Evolutionary conservation across 2,888 invertebrate genomes (phyloP).

Genomic region (Dorcus hopei): DNA sequence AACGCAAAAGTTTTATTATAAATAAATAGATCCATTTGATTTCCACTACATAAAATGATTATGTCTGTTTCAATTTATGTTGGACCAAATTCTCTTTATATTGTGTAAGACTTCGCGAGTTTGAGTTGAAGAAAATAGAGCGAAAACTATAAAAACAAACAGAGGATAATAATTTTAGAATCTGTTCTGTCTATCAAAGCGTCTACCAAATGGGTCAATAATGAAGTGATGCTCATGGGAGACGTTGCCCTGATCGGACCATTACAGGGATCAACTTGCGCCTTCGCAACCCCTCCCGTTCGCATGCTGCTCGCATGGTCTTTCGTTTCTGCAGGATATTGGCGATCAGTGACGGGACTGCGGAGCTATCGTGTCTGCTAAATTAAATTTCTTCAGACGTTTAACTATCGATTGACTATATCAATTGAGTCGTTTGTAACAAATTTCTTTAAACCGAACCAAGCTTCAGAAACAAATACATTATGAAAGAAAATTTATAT

Average conservation of each 20-base stretch:
- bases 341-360: slow-evolving; percentile 37
- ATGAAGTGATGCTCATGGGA: slow-evolving; percentile 44
- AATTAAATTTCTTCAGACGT: slow-evolving; percentile 37
- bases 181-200: slow-evolving; percentile 19
- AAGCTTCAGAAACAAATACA: not conserved
- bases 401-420: slow-evolving; percentile 23
- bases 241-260: slow-evolving; percentile 42
- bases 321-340: slow-evolving; percentile 35
- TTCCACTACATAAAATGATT: too few relatives aligned
- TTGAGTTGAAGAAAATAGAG: not conserved
- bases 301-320: slow-evolving; percentile 1
- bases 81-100: too few relatives aligned
- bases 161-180: not conserved
- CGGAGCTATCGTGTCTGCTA: slow-evolving; percentile 30
- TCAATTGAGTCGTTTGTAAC: slow-evolving; percentile 16
- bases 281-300: slow-evolving; percentile 9
- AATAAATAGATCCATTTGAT: too few relatives aligned
- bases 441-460: not conserved
- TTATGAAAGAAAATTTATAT: too few relatives aligned
- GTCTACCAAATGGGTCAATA: slow-evolving; percentile 38
- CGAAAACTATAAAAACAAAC: not conserved
- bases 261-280: slow-evolving; percentile 34
- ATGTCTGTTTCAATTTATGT: too few relatives aligned
- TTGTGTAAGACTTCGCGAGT: too few relatives aligned
- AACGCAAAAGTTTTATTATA: too few relatives aligned